Evolutionary conservation across 2,113 vertebrate species (phyloP).

Genomic region (Regulus satrapa): DNA sequence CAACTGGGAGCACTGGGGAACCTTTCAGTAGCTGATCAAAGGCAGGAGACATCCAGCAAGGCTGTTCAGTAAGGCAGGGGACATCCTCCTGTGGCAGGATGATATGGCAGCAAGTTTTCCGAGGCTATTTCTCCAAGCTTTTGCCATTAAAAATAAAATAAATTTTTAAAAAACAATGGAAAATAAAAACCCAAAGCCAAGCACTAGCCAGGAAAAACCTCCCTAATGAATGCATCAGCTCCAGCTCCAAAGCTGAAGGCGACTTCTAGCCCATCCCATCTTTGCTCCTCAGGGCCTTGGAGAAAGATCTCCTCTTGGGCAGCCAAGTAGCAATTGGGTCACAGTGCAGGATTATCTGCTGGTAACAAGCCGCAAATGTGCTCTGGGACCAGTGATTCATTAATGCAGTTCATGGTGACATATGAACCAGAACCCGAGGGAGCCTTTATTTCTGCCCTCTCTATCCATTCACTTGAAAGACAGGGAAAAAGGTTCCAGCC

Average conservation of each 20-base stretch:
- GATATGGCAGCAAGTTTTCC: neutral
- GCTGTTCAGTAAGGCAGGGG: neutral
- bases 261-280: conserved; percentile 24
- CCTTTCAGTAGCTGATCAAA: neutral
- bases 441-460: conserved; percentile 63
- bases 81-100: neutral
- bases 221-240: conserved; percentile 14
- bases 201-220: neutral
- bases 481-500: conserved; percentile 39
- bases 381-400: conserved; percentile 68
- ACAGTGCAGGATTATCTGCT: conserved; percentile 63
- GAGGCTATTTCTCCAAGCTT: neutral
- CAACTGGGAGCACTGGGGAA: neutral
- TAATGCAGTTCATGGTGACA: conserved; percentile 65
- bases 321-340: conserved; percentile 66
- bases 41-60: neutral
- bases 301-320: conserved; percentile 60
- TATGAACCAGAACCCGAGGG: conserved; percentile 63
- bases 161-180: neutral
- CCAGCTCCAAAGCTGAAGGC: conserved; percentile 35
- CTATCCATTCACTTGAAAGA: conserved; percentile 53
- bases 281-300: conserved; percentile 20
- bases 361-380: conserved; percentile 60
- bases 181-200: neutral
- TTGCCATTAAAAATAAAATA: neutral